phyloP scores from a whole-genome alignment of 2,888 invertebrate species.

The Ptychoptera albimana region DNA sequence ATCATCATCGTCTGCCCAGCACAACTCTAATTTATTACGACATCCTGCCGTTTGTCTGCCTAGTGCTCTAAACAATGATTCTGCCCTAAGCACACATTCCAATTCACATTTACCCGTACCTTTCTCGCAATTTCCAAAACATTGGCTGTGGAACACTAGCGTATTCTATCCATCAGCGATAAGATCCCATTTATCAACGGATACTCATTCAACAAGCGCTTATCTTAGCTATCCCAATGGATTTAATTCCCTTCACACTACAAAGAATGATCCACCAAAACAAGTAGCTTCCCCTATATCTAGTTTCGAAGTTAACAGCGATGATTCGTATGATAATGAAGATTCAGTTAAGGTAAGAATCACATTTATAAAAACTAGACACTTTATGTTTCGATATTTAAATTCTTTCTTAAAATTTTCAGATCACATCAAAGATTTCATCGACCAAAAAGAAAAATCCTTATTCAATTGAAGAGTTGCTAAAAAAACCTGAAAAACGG shows the following conservation, averaged over 20 bases:
- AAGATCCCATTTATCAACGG: background rate
- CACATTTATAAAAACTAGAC: background rate
- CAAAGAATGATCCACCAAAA: constrained; percentile 14
- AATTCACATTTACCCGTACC: constrained; percentile 13
- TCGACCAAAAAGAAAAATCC: constrained; percentile 50
- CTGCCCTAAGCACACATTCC: constrained; percentile 8
- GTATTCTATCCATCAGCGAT: constrained; percentile 22
- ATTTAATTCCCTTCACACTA: constrained; percentile 27
- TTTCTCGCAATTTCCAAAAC: constrained; percentile 20
- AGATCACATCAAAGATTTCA: too few relatives aligned
- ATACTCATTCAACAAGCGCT: background rate
- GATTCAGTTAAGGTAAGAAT: constrained; percentile 15
- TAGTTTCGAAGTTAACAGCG: constrained; percentile 25
- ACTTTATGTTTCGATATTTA: constrained; percentile 7
- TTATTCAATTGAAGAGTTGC: constrained; percentile 72
- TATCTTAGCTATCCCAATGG: constrained; percentile 22
- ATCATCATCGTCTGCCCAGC: background rate
- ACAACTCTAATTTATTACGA: background rate
- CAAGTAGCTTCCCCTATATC: constrained; percentile 21
- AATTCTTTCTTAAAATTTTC: constrained; percentile 9
- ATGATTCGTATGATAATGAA: constrained; percentile 36
- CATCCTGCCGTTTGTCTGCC: background rate
- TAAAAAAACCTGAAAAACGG: constrained; percentile 60
- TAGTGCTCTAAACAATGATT: constrained; percentile 6
- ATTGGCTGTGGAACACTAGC: constrained; percentile 32